Conservation (phyloP, 2,888 invertebrate genomes). For the Monochamus alternatus region DNA sequence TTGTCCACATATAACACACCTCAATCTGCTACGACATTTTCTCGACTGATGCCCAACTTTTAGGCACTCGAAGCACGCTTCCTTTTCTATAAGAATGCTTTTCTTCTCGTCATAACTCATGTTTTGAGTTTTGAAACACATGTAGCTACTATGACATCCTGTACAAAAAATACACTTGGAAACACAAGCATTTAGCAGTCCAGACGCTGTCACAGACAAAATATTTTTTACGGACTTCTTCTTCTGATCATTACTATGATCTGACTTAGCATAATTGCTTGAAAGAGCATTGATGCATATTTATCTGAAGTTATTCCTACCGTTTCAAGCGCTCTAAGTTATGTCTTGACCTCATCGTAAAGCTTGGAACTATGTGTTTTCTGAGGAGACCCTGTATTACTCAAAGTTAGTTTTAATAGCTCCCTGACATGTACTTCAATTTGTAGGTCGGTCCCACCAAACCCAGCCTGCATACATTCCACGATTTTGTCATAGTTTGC, state of each 20-base stretch:
- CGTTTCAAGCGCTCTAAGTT: constrained; percentile 56
- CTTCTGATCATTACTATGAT: neutral
- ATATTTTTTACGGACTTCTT: neutral
- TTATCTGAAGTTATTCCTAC: constrained; percentile 44
- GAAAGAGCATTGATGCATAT: too few species aligned
- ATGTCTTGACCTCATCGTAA: constrained; percentile 53
- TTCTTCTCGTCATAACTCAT: constrained; percentile 19
- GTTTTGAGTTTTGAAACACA: constrained; percentile 33
- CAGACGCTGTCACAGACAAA: neutral
- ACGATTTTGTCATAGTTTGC: too few species aligned
- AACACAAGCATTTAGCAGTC: constrained; percentile 9
- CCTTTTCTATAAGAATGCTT: neutral
- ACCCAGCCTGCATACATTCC: constrained; percentile 37
- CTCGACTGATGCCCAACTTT: constrained; percentile 22
- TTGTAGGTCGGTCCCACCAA: constrained; percentile 57
- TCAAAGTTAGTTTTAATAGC: constrained; percentile 41
- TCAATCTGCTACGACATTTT: constrained; percentile 28
- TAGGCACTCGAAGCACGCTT: constrained; percentile 28
- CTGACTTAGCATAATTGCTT: neutral
- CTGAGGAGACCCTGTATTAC: constrained; percentile 44
- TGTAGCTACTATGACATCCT: constrained; percentile 9
- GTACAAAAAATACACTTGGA: constrained; percentile 30
- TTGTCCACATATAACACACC: constrained; percentile 21
- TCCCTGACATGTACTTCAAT: constrained; percentile 59
- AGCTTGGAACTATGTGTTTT: constrained; percentile 39